These are phyloP conservation scores for Ommatoiulus sabulosus DNA, from an alignment of 2,888 invertebrate species.

Conservation along the genomic window DNA sequence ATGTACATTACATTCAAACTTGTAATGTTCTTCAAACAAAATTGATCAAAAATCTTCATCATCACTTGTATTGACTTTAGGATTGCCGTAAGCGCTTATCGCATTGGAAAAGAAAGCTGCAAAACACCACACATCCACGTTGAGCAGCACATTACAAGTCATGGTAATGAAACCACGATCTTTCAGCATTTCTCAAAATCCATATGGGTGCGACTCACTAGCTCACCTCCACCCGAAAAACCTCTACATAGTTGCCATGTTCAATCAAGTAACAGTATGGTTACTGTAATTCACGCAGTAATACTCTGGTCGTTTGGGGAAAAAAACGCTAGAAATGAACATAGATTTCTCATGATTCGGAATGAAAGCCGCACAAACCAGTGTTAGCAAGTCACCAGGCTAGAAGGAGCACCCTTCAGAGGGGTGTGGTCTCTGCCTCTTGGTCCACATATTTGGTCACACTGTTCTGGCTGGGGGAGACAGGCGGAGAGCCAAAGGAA, in stretches of 20 bases:
- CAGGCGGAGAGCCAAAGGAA: constrained; percentile 57
- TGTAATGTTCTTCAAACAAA: no score
- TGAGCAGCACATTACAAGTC: background rate
- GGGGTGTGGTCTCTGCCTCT: constrained; percentile 59
- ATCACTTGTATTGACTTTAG: no score
- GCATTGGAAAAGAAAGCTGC: background rate
- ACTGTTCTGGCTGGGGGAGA: constrained; percentile 26
- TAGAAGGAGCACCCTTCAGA: constrained; percentile 52
- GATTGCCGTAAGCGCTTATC: no score
- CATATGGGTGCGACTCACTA: background rate
- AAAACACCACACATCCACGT: background rate
- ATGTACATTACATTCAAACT: no score
- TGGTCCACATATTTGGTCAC: constrained; percentile 48
- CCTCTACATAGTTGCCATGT: background rate
- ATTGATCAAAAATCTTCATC: no score
- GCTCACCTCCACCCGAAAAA: background rate
- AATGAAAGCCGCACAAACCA: background rate
- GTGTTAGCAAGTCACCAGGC: background rate
- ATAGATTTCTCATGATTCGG: background rate
- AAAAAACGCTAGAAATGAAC: background rate
- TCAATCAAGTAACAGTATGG: background rate
- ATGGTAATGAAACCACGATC: background rate
- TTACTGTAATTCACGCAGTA: background rate
- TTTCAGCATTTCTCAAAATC: background rate
- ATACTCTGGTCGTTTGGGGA: background rate